Base-by-base conservation (phyloP, 1,140 invertebrate species). In the Drosophila sturtevanti region DNA sequence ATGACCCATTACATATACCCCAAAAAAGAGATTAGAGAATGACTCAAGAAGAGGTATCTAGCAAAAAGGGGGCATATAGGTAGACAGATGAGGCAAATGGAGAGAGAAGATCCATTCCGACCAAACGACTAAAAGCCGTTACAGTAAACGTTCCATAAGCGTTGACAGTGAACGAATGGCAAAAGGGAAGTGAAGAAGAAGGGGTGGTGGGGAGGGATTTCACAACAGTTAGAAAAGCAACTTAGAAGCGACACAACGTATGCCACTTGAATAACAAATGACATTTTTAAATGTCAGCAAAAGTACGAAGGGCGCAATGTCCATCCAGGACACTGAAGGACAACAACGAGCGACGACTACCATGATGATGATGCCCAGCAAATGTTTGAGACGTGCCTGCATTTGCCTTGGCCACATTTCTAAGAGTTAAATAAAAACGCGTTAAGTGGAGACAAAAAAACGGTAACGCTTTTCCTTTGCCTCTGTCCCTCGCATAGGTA, bases 211-310 rank as follows among this genome's bases (percentile, higher is more conserved):
- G n/a, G n/a, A n/a, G n/a, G n/a, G n/a, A n/a, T n/a, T n/a, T n/a
- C n/a, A 31, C 61, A 70, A 72, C 69, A 72, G 65, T 68, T 55
- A 58, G 70, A 65, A 64, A 60, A 63, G 81, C 41, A 48, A 48
- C 41, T 86, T 86, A 87, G 81, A 74, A 63, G 81, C 70, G 81
- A 87, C 82, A 84, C 82, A 72, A 89, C 84, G 84, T 89, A 87
- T 87, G 82, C 82, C 84, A 87, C 82, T 87, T 89, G 82, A 87
- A 87, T 87, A 87, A 82, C 82, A 89, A 87, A 87, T 87, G 84
- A 77, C 80, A 59, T 87, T 86, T 87, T 86, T 87, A 87, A 89
- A 89, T 87, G 82, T 78, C 79, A 89, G 64, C 66, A 27, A 38
- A 64, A 58, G 41, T 48, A 48, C 41, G 41, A 48, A 16, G 41